Evolutionary conservation across 2,888 invertebrate genomes (phyloP).

Genomic region (Polymixis flavicincta): DNA sequence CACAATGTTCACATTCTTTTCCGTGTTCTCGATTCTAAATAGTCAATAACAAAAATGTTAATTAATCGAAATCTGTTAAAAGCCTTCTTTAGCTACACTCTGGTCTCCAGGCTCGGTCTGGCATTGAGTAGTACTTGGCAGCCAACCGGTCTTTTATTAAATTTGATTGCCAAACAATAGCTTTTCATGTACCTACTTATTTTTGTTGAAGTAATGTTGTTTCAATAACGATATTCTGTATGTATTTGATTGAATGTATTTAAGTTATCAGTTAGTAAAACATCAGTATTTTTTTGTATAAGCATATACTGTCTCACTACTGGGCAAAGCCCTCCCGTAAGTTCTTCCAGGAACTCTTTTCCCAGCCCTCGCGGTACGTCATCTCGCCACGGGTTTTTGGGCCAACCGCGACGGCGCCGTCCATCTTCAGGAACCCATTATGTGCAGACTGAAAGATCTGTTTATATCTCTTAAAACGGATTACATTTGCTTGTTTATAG

Average conservation of each 20-base stretch:
- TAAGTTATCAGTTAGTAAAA: not conserved
- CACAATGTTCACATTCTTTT: not conserved
- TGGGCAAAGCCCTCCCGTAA: no score
- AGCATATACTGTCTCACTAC: no score
- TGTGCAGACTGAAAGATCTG: not conserved
- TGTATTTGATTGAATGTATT: not conserved
- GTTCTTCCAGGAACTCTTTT: no score
- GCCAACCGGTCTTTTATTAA: constrained; percentile 16
- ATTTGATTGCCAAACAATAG: constrained; percentile 29
- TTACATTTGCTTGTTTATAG: not conserved
- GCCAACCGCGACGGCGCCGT: no score
- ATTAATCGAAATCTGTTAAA: constrained; percentile 6
- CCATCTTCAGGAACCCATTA: no score
- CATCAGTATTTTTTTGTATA: no score
- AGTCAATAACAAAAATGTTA: not conserved
- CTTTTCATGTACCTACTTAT: not conserved
- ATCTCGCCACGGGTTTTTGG: no score
- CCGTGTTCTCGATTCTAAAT: not conserved
- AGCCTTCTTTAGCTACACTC: not conserved
- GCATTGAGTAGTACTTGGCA: constrained; percentile 22
- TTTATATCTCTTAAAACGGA: not conserved
- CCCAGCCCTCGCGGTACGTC: no score
- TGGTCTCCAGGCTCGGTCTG: not conserved
- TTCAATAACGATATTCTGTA: not conserved
- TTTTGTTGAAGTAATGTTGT: not conserved